Evolutionary conservation across 2,113 vertebrate species (phyloP), one percentile per base, ranked within the genome.

Genomic region (Colistium nudipinnis): DNA sequence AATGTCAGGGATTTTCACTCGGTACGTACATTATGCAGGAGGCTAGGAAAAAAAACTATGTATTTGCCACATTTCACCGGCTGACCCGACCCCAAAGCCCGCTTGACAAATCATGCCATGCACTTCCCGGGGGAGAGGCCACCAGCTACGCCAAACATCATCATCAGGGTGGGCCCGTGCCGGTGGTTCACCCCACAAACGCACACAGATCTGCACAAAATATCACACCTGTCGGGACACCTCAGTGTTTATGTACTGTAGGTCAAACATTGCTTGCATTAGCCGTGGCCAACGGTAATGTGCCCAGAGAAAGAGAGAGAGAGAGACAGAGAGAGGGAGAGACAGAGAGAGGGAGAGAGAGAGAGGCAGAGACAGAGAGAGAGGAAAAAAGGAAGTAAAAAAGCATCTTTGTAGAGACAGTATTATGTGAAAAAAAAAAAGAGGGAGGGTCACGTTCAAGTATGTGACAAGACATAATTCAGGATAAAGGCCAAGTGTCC

Each of bases 381-480:
- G 36, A 51, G 16, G 49, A 54, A 41, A 36, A 55, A 27, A n/a
- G 41, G 30, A 69, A 48, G 47, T 39, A 72, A 27, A 69, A 81
- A 74, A 60, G 51, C 52, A 66, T n/a, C 27, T 45, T 56, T 5
- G 8, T 35, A 24, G 9, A 36, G 63, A 39, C 35, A 64, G 43
- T n/a, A 22, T 45, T 39, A 24, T 71, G 39, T 33, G 45, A 28
- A 57, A 41, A 71, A 84, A 86, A 11, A 51, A 81, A 87, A 52
- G 80, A 75, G 67, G 48, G 43, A 66, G 70, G 68, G 78, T 38
- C 45, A 55, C 6, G 66, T 74, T 76, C 86, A 84, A 82, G 75
- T 78, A 65, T 76, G 69, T 85, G 87, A 91, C 86, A 87, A 76
- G 59, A 87, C 78, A 70, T 81, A 77, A 89, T 82, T 88, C 80